Evolutionary conservation across 2,797 vertebrate species (phyloP).

Genomic region (Nannoperca australis): DNA sequence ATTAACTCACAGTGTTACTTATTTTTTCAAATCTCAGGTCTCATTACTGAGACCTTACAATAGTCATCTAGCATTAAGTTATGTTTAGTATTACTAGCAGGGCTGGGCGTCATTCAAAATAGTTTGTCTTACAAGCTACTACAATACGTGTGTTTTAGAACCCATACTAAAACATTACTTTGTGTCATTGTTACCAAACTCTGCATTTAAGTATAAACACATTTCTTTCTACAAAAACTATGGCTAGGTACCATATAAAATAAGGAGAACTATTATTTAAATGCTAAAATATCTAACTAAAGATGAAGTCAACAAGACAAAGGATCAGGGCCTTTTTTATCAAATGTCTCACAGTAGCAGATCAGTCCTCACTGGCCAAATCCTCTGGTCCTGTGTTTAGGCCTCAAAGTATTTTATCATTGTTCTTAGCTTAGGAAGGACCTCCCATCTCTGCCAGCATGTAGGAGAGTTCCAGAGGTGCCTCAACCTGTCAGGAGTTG

Average conservation of each 20-base stretch:
- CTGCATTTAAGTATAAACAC: background rate
- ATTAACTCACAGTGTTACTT: slow-evolving; percentile 53
- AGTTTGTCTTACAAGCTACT: background rate
- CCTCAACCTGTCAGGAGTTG: slow-evolving; percentile 5
- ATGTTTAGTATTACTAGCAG: slow-evolving; percentile 23
- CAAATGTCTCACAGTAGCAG: background rate
- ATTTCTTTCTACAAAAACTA: background rate
- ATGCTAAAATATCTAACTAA: background rate
- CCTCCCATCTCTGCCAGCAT: background rate
- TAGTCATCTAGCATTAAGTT: slow-evolving; percentile 5
- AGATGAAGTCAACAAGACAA: background rate
- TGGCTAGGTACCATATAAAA: background rate
- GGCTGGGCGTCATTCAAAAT: background rate
- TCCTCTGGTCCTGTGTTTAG: background rate
- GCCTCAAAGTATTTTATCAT: background rate
- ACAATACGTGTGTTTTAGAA: slow-evolving; percentile 6
- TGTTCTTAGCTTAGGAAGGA: background rate
- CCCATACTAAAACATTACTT: background rate
- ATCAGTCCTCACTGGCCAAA: background rate
- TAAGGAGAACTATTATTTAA: background rate
- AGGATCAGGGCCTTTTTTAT: background rate
- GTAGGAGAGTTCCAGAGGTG: background rate
- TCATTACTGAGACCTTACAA: slow-evolving; percentile 22
- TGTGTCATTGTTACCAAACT: background rate
- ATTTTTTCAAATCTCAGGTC: slow-evolving; percentile 37